Conservation (phyloP, 2,888 invertebrate genomes). For the Catonia carolina region DNA sequence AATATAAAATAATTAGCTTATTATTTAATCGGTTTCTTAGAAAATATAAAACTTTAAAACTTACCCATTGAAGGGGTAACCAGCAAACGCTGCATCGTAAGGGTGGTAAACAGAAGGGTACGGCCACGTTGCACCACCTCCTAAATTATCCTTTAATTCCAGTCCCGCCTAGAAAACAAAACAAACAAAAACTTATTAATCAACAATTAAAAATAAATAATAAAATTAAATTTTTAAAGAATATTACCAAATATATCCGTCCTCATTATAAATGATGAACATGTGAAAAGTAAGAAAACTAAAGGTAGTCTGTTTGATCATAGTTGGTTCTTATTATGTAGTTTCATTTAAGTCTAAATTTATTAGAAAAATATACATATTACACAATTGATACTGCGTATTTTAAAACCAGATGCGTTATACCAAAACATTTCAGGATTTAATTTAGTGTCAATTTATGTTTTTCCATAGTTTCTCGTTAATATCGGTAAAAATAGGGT, state of each 20-base stretch:
- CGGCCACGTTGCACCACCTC: slow-evolving; percentile 77
- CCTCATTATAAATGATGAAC: not conserved
- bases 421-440: no score
- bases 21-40: no score
- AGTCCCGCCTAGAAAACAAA: slow-evolving; percentile 64
- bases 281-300: not conserved
- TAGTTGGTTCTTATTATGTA: no score
- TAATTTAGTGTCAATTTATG: no score
- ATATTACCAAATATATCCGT: not conserved
- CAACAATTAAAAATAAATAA: not conserved
- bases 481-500: no score
- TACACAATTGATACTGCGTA: no score
- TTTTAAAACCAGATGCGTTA: no score
- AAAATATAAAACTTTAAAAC: slow-evolving; percentile 41
- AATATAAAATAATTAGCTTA: no score
- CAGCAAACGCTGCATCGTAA: slow-evolving; percentile 86
- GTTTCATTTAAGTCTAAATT: no score
- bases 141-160: slow-evolving; percentile 82
- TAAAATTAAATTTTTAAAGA: not conserved
- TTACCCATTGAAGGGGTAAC: slow-evolving; percentile 94
- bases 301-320: not conserved
- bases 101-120: slow-evolving; percentile 91
- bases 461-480: no score
- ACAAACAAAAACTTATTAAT: slow-evolving; percentile 18
- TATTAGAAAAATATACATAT: no score